Evolutionary conservation across 2,113 vertebrate species (phyloP).

Genomic region (Galbula dea): DNA sequence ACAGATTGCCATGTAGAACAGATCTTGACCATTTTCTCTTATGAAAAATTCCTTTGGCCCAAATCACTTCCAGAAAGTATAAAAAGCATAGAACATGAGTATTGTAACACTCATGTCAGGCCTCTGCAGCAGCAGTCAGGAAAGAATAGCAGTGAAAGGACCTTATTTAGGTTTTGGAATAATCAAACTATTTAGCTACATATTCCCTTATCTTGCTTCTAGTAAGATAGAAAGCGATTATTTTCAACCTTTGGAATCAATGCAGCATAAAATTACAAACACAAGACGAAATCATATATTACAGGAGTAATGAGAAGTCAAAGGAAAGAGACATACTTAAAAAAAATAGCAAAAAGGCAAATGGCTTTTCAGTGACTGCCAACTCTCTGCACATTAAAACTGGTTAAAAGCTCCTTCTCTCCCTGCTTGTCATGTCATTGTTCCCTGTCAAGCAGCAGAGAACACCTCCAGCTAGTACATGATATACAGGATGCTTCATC

Average conservation of each 20-base stretch:
- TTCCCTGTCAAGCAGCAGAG: conserved; percentile 38
- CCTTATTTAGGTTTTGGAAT: conserved; percentile 31
- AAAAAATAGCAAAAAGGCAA: conserved; percentile 14
- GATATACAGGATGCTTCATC: conserved; percentile 37
- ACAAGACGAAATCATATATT: conserved; percentile 57
- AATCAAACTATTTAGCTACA: conserved; percentile 34
- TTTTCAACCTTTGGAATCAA: conserved; percentile 57
- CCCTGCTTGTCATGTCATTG: conserved; percentile 37
- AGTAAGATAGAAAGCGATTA: conserved; percentile 45
- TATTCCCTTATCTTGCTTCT: conserved; percentile 1
- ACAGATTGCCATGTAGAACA: conserved; percentile 32
- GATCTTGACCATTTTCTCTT: not conserved
- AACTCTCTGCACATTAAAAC: not conserved
- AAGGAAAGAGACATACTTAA: conserved; percentile 22
- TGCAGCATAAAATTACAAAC: conserved; percentile 65
- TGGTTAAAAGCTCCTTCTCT: conserved; percentile 11
- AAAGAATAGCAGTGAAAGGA: not conserved
- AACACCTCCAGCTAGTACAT: conserved; percentile 49
- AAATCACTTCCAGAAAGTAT: not conserved
- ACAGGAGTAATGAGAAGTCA: conserved; percentile 53
- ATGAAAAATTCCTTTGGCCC: conserved; percentile 1
- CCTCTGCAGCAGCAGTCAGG: not conserved
- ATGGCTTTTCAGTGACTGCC: conserved; percentile 41
- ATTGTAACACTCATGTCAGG: not conserved
- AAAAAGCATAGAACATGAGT: not conserved